A percentile compares a stretch with the other conserved stretches of the same genome.
Evolutionary conservation across 2,113 vertebrate species (phyloP).

Genomic region (Oncorhynchus masou): DNA sequence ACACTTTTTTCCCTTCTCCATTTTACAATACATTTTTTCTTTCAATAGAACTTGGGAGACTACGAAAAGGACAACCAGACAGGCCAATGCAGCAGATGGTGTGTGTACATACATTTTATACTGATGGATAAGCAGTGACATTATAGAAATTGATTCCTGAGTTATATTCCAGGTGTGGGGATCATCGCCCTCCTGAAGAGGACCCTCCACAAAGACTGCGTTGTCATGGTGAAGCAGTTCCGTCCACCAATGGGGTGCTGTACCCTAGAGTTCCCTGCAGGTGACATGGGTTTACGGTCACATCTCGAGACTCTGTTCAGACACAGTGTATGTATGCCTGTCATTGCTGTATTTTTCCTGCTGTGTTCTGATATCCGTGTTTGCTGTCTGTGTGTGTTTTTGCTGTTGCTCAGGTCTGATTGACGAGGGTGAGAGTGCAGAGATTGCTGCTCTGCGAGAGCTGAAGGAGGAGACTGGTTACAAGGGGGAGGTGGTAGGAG

Average conservation of each 20-base stretch:
- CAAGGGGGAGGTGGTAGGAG: slow-evolving; percentile 88
- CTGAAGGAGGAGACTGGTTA: slow-evolving; percentile 96
- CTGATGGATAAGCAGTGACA: neutral
- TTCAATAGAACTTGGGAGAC: slow-evolving; percentile 87
- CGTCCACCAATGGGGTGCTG: slow-evolving; percentile 86
- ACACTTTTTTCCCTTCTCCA: neutral
- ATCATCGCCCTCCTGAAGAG: slow-evolving; percentile 90
- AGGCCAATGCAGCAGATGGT: slow-evolving; percentile 82
- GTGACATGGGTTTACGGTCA: slow-evolving; percentile 57
- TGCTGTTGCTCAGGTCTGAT: slow-evolving; percentile 80
- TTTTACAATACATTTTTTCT: neutral
- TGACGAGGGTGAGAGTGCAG: slow-evolving; percentile 86
- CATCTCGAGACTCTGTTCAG: neutral
- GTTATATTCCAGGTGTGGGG: slow-evolving; percentile 79
- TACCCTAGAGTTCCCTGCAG: slow-evolving; percentile 94
- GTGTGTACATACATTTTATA: neutral
- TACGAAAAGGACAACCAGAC: slow-evolving; percentile 87
- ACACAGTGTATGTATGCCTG: neutral
- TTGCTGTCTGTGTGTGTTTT: neutral
- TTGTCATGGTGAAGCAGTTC: slow-evolving; percentile 97
- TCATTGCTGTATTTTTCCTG: neutral
- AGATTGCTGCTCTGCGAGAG: slow-evolving; percentile 86
- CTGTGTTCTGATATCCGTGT: neutral
- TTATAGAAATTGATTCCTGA: neutral
- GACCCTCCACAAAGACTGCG: slow-evolving; percentile 92